phyloP scores from a whole-genome alignment of 1,140 invertebrate species.

The Zaprionus vittiger region DNA sequence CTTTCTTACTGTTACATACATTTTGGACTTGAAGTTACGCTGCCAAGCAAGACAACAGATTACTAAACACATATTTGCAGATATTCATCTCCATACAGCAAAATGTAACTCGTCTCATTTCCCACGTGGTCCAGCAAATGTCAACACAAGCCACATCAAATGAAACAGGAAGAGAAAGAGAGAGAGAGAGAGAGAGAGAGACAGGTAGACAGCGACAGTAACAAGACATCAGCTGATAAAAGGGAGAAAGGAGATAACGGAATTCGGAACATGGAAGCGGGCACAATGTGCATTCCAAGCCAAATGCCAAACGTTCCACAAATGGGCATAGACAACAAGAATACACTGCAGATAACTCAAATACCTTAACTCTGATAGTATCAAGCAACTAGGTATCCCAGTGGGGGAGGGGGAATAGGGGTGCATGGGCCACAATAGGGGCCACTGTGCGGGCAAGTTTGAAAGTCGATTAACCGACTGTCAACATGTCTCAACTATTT shows the following conservation, averaged over 20 bases:
- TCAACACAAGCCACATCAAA: not conserved
- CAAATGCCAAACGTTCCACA: slow-evolving; percentile 52
- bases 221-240: not conserved
- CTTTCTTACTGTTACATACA: no score
- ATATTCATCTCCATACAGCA: not conserved
- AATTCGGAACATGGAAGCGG: slow-evolving; percentile 35
- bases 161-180: not conserved
- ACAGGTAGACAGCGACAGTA: not conserved
- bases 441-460: not conserved
- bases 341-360: slow-evolving; percentile 67
- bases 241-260: slow-evolving; percentile 16
- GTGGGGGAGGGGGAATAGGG: no score
- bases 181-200: not conserved
- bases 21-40: not conserved
- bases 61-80: not conserved
- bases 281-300: slow-evolving; percentile 48
- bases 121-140: no score
- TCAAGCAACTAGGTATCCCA: not conserved
- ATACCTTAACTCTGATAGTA: slow-evolving; percentile 32
- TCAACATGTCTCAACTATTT: not conserved
- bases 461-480: not conserved
- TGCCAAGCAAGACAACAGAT: not conserved
- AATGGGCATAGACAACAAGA: slow-evolving; percentile 43
- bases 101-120: no score
- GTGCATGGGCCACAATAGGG: no score